Conservation (phyloP, 2,888 invertebrate genomes). For the Bombylius discolor region DNA sequence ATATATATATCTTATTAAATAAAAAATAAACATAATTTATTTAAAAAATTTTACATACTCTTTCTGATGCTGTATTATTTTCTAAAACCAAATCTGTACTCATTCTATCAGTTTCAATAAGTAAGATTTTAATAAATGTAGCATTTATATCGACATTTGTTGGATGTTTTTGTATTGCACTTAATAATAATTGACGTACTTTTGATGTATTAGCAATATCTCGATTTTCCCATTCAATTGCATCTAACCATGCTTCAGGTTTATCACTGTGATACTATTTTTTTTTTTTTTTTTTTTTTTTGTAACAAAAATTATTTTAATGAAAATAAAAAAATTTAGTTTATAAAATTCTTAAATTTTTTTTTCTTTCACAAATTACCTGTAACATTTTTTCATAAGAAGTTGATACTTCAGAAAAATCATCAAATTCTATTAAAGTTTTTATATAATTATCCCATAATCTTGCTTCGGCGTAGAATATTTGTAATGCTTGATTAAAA, state of each 20-base stretch:
- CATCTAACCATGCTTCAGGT: constrained; percentile 63
- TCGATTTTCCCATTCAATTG: constrained; percentile 65
- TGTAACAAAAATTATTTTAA: no score
- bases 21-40: no score
- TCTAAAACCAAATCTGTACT: constrained; percentile 34
- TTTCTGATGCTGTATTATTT: constrained; percentile 27
- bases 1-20: no score
- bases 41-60: not conserved
- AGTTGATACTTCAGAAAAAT: constrained; percentile 41
- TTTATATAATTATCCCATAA: constrained; percentile 68
- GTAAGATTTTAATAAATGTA: constrained; percentile 48
- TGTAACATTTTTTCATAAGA: constrained; percentile 49
- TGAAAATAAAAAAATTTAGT: no score
- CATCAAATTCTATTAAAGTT: constrained; percentile 57
- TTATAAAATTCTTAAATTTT: no score
- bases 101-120: constrained; percentile 23
- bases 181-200: constrained; percentile 57
- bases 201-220: constrained; percentile 51
- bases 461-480: constrained; percentile 58
- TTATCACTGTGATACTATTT: constrained; percentile 55
- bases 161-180: constrained; percentile 64
- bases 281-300: no score
- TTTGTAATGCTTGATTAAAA: constrained; percentile 54
- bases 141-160: constrained; percentile 52
- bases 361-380: constrained; percentile 28